Conservation (phyloP, 2,888 invertebrate species). For the Dorcus parallelipipedus region DNA sequence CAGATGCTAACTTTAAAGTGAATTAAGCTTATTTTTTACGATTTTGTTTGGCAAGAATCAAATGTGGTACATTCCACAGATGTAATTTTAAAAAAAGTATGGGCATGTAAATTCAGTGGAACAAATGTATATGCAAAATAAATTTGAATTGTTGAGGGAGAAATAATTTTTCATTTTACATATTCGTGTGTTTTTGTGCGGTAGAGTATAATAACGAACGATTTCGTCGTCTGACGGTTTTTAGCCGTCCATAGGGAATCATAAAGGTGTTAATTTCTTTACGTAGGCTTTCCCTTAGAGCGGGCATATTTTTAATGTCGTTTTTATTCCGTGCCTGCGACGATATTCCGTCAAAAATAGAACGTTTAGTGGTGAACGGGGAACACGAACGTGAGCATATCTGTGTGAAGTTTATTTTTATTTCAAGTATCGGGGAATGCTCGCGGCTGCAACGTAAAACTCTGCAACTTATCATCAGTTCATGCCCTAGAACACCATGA, state of each 20-base stretch:
- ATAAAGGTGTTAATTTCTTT: constrained; percentile 1
- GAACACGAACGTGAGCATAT: neutral
- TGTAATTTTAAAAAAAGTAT: no score
- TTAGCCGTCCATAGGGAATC: neutral
- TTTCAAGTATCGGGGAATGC: neutral
- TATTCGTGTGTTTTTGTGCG: no score
- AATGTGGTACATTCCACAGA: no score
- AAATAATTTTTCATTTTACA: no score
- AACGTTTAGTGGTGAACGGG: constrained; percentile 1
- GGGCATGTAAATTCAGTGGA: no score
- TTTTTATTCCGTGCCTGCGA: neutral
- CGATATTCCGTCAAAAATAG: constrained; percentile 1
- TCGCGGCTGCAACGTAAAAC: neutral
- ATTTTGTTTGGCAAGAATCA: no score
- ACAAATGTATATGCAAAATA: no score
- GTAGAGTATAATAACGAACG: constrained; percentile 5
- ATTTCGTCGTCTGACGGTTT: constrained; percentile 1
- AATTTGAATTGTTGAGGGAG: no score
- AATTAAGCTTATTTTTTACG: no score
- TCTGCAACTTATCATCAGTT: neutral
- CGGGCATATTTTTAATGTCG: constrained; percentile 2
- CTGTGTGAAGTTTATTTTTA: neutral
- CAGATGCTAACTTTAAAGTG: no score
- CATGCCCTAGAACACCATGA: neutral
- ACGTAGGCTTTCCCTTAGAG: neutral